Evolutionary conservation across 1,140 invertebrate genomes (phyloP), one percentile per base, ranked within the genome.

Genomic region (Lethrus apterus): DNA sequence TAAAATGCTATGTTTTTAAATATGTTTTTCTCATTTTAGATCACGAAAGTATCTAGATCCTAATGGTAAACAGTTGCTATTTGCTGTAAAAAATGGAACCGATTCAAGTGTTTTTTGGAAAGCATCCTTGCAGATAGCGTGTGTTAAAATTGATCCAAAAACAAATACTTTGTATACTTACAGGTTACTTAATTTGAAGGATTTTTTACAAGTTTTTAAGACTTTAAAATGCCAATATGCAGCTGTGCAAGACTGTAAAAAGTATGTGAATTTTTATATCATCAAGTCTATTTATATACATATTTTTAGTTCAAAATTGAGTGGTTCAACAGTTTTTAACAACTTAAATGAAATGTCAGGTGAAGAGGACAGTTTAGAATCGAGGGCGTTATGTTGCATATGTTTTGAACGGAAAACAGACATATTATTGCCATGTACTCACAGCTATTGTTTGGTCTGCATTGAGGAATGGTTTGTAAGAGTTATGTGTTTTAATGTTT

Each of bases 331-430:
- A 20, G n/a, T 55, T 29, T 55, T 52, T 29, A 18, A 48, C 18
- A 38, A 48, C 32, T 10, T 58, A 19, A 42, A 47, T 38, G 42
- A 48, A 9, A 31, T 44, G n/a, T n/a, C 5, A 15, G 17, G 11
- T 38, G 41, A 17, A 21, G 32, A 38, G 7, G 18, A 23, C 9
- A 35, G 35, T 19, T 29, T 44, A 8, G 40, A 33, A n/a, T 20
- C 10, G 1, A 14, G 35, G 45, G 13, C 30, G 17, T n/a, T 43
- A 61, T 84, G 82, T 63, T 79, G 77, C 57, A 83, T 84, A 54
- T 84, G 82, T 65, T 74, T 84, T 61, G 82, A 84, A 58, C 62
- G 76, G 21, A 74, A 73, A 55, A 76, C 79, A 4, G 78, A 83
- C 55, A 69, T 81, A 31, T 76, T 77, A 48, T 63, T 84, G 18